A percentile compares a stretch with the other conserved stretches of the same genome.
Conservation (phyloP, 2,888 invertebrate genomes). For the Eristalinus aeneus region DNA sequence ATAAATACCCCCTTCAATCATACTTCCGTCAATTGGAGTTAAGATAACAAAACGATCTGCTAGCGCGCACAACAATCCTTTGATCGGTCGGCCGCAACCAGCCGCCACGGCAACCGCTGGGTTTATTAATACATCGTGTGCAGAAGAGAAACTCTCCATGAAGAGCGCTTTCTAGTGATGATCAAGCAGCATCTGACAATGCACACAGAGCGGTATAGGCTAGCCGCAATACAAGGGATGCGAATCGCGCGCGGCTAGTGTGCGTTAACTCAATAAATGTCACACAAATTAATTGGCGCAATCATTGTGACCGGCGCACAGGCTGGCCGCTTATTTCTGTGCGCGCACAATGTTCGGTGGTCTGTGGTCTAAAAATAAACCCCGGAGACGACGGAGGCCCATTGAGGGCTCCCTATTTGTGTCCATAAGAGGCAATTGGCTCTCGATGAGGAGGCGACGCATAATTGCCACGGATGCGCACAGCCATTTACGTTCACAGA, state of each 20-base stretch:
- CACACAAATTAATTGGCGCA: slow-evolving; percentile 65
- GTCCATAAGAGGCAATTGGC: slow-evolving; percentile 43
- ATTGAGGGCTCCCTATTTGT: slow-evolving; percentile 49
- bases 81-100: neutral
- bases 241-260: slow-evolving; percentile 17
- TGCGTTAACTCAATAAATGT: slow-evolving; percentile 68
- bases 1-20: slow-evolving; percentile 39
- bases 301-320: slow-evolving; percentile 37
- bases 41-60: slow-evolving; percentile 42
- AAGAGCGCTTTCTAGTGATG: slow-evolving; percentile 33
- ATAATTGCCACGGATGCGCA: slow-evolving; percentile 34
- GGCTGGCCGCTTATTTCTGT: neutral
- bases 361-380: slow-evolving; percentile 48
- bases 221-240: neutral
- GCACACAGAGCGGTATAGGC: neutral
- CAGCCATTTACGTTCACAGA: neutral
- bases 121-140: slow-evolving; percentile 46
- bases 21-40: slow-evolving; percentile 63
- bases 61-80: slow-evolving; percentile 6
- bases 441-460: slow-evolving; percentile 13
- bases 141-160: slow-evolving; percentile 18
- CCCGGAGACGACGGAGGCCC: neutral
- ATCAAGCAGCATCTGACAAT: slow-evolving; percentile 16
- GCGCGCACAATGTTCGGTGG: neutral
- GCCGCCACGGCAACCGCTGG: slow-evolving; percentile 36